phyloP scores from a whole-genome alignment of 2,888 invertebrate species.

The Pandemis heparana region DNA sequence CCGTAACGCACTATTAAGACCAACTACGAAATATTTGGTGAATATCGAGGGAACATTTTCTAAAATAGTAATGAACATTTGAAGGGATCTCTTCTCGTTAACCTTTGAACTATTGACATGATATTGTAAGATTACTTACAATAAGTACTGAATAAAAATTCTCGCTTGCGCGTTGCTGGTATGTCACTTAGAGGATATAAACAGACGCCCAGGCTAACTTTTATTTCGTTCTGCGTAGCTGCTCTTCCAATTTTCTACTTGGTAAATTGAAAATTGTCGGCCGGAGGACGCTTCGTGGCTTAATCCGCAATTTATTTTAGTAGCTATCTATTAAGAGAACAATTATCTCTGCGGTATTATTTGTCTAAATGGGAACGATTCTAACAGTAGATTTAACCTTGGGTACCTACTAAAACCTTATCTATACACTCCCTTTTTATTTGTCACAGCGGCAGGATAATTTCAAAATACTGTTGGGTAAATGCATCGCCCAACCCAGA shows the following conservation, averaged over 20 bases:
- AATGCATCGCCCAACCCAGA: too few relatives aligned
- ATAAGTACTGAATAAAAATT: neutral
- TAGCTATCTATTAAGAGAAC: conserved; percentile 37
- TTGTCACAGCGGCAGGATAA: neutral
- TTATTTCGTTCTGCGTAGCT: conserved; percentile 54
- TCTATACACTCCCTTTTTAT: neutral
- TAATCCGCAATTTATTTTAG: conserved; percentile 55
- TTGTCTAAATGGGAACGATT: conserved; percentile 39
- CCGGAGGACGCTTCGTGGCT: conserved; percentile 48
- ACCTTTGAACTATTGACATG: too few relatives aligned
- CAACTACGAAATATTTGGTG: neutral
- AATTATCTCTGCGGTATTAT: conserved; percentile 37
- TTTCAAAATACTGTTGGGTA: too few relatives aligned
- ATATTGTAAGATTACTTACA: neutral
- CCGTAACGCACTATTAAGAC: neutral
- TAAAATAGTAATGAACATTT: neutral
- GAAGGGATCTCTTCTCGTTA: neutral
- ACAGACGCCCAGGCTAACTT: conserved; percentile 48
- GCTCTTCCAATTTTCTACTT: conserved; percentile 56
- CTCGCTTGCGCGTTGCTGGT: neutral
- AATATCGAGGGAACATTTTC: neutral
- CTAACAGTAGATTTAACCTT: conserved; percentile 13
- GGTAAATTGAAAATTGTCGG: conserved; percentile 54
- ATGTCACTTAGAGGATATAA: neutral
- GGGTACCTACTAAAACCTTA: conserved; percentile 6